Evolutionary conservation across 2,888 invertebrate species (phyloP).

Genomic region (Anthrax anthrax): DNA sequence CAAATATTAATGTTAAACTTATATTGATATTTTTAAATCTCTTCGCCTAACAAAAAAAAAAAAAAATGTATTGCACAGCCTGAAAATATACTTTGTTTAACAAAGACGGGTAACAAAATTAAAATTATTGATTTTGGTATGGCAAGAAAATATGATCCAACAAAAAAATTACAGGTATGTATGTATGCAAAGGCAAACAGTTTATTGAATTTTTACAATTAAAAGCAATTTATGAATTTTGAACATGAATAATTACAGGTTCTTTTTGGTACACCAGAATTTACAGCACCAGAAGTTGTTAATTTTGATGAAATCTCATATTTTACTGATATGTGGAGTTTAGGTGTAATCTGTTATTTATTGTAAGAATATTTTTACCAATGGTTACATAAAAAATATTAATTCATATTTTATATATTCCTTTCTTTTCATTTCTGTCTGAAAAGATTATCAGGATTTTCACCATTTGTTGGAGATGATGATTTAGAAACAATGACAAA

Average conservation of each 20-base stretch:
- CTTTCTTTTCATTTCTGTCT: background rate
- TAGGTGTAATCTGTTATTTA: constrained; percentile 90
- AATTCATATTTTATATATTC: background rate
- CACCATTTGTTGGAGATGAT: constrained; percentile 89
- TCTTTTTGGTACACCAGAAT: constrained; percentile 88
- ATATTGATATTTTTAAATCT: constrained; percentile 11
- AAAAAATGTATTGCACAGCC: constrained; percentile 47
- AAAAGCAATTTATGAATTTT: too few relatives aligned
- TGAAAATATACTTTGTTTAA: constrained; percentile 87
- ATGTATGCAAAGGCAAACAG: constrained; percentile 20
- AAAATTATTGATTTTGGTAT: constrained; percentile 95
- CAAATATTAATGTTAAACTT: background rate
- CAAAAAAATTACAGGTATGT: constrained; percentile 57
- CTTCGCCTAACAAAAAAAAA: too few relatives aligned
- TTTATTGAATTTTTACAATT: too few relatives aligned
- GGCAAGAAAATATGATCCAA: constrained; percentile 73
- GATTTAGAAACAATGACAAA: constrained; percentile 91
- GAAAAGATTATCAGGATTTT: constrained; percentile 74
- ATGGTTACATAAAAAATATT: background rate
- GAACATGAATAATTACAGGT: too few relatives aligned
- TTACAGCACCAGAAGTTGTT: constrained; percentile 71
- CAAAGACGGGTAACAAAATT: constrained; percentile 81
- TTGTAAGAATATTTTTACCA: constrained; percentile 51
- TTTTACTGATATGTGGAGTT: constrained; percentile 93
- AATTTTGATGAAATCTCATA: constrained; percentile 88